Base-by-base conservation (phyloP, 1,140 invertebrate genomes). In the Dreissena rostriformis region DNA sequence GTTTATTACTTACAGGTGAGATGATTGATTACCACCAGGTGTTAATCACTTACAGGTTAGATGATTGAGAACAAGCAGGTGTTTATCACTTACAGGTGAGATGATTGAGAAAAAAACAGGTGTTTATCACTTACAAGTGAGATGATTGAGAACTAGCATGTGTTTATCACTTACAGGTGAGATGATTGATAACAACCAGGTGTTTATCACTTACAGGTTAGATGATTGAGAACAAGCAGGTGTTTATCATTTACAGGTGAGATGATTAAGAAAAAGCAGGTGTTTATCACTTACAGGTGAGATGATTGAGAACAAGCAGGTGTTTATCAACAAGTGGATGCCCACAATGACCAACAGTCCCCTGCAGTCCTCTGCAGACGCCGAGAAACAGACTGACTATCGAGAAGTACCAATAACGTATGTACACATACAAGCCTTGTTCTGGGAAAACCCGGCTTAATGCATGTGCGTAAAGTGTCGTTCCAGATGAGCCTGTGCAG, bases 311-410 rank as follows among this genome's bases (percentile, higher is more conserved):
- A 93, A 94, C 85, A 90, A 91, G 78, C 94, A 94, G 83, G 94
- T 96, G 22, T 92, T 98, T 86, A 96, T 99, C 1, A 98, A 98
- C 90, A 98, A 98, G 92, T 96, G 96, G 77, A 96, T 97, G 95
- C 97, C 97, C 0, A 95, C 96, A 0, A 95, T 96, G 0, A 96
- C 94, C 14, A 87, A 90, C n/a, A 90, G 94, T 0, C 94, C 93
- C 14, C 93, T 95, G n/a, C 39, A 39, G 39, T 95, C 95, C 75
- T 94, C 95, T 0, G 95, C 96, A 17, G 79, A 82, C 19, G 82
- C 70, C 14, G 84, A 82, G 39, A 88, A 87, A 57, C 90, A 92
- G 24, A 91, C 91, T 22, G 93, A 94, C 26, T 96, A 96, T 89
- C 95, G 95, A 86, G 96, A 97, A 78, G 94, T 92, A 55, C 94